Conservation (phyloP, 2,797 vertebrate species). For the Synaphobranchus kaupii region DNA sequence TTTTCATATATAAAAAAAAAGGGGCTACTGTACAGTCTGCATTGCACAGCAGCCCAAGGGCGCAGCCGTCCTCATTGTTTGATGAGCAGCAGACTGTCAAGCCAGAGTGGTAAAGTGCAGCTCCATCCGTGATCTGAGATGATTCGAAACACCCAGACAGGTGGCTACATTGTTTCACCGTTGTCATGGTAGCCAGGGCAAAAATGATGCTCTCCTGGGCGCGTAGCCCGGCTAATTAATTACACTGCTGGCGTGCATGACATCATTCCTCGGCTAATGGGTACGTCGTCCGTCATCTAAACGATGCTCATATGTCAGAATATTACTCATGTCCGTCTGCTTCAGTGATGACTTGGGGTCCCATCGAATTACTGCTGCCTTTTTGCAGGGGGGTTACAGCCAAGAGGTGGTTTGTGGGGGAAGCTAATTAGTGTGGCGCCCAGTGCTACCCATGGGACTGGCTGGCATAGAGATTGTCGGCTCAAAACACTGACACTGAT, state of each 20-base stretch:
- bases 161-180: constrained; percentile 1
- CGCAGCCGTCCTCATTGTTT: not conserved
- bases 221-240: constrained; percentile 31
- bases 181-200: not conserved
- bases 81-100: not conserved
- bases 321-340: constrained; percentile 23
- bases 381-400: not conserved
- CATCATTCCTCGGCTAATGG: constrained; percentile 39
- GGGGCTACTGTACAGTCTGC: too few species aligned
- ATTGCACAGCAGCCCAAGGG: not conserved
- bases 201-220: constrained; percentile 25
- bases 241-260: constrained; percentile 41
- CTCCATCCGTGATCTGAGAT: not conserved
- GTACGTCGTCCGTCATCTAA: constrained; percentile 11
- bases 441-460: constrained; percentile 2
- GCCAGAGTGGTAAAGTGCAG: not conserved
- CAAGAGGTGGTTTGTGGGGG: constrained; percentile 21
- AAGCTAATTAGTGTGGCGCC: constrained; percentile 13
- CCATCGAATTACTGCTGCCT: not conserved
- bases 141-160: not conserved
- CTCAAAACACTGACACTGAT: not conserved
- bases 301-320: not conserved
- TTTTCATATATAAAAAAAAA: not conserved
- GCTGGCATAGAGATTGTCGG: not conserved
- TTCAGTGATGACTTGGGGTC: not conserved